Conservation (phyloP, 2,113 vertebrate genomes). For the Anoura caudifer region DNA sequence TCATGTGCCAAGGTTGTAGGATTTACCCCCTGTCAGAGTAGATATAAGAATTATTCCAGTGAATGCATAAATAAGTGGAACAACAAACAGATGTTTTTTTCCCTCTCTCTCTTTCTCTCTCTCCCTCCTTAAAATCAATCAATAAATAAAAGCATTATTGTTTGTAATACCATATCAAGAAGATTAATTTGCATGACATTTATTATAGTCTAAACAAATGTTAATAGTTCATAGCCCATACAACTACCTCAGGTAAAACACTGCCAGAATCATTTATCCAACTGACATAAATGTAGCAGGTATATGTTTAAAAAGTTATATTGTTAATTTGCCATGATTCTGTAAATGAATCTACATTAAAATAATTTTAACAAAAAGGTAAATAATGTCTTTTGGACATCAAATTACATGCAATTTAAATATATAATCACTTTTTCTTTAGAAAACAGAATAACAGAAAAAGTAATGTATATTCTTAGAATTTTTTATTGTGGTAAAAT, state of each 20-base stretch:
- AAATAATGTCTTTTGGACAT: neutral
- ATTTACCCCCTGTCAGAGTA: no score
- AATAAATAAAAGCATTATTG: constrained; percentile 63
- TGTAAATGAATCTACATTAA: neutral
- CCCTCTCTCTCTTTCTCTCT: no score
- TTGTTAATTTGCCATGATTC: constrained; percentile 6
- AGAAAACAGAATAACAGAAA: neutral
- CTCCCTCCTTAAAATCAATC: no score
- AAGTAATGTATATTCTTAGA: neutral
- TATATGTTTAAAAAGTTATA: neutral
- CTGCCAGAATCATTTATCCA: constrained; percentile 47
- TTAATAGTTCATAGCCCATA: constrained; percentile 61
- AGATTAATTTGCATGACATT: constrained; percentile 75
- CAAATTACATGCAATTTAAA: neutral
- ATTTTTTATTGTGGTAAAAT: neutral
- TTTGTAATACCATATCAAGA: constrained; percentile 68
- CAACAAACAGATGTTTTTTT: no score
- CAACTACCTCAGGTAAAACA: constrained; percentile 66
- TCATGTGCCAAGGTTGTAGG: no score
- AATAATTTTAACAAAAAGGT: neutral
- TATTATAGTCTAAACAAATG: constrained; percentile 72
- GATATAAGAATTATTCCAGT: no score
- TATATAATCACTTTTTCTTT: neutral
- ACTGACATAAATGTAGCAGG: constrained; percentile 41
- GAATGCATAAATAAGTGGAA: no score